Evolutionary conservation across 2,113 vertebrate genomes (phyloP), one percentile per base, ranked within the genome.

Genomic region (Blennius ocellaris): DNA sequence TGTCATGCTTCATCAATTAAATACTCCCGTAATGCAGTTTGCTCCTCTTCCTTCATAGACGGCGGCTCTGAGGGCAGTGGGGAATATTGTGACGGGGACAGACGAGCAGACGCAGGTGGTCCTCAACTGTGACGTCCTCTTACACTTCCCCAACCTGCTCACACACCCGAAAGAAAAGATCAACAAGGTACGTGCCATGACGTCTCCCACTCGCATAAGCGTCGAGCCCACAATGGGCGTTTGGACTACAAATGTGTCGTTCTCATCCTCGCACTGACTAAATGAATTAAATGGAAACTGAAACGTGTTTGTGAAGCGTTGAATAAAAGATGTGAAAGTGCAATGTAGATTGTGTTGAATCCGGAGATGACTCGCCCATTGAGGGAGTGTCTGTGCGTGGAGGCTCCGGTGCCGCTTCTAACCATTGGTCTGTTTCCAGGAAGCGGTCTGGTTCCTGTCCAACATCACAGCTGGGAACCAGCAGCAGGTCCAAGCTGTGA

Each of bases 401-500:
- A 14, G 16, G 36, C 62, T 37, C 1, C 7, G 5, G 10, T 40
- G 49, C 21, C 14, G 6, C 14, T 65, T 56, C 38, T 78, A 36
- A 88, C 30, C 21, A 7, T 76, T 62, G 65, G 75, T 82, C 15
- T 81, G 51, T 82, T 80, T 94, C 58, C 81, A 99, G 98, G 97
- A 99, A 95, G 98, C 97, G 57, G 97, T 99, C 73, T 99, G 98
- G 98, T 99, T 99, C 93, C 93, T 99, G 87, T 99, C 98, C 93
- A 99, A 99, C 90, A 99, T 99, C 88, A 99, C 98, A 87, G 98
- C 98, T 90, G 98, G 98, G 82, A 99, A 99, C 90, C 98, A 99
- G 90, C 97, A 99, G 91, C 98, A 99, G 93, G 98, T 99, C 87
- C 98, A 99, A 81, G 97, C 97, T 86, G 97, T 99, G 82, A 98